These are phyloP conservation scores for Plebejus argus DNA, from an alignment of 2,888 invertebrate genomes.

Conservation along the genomic window DNA sequence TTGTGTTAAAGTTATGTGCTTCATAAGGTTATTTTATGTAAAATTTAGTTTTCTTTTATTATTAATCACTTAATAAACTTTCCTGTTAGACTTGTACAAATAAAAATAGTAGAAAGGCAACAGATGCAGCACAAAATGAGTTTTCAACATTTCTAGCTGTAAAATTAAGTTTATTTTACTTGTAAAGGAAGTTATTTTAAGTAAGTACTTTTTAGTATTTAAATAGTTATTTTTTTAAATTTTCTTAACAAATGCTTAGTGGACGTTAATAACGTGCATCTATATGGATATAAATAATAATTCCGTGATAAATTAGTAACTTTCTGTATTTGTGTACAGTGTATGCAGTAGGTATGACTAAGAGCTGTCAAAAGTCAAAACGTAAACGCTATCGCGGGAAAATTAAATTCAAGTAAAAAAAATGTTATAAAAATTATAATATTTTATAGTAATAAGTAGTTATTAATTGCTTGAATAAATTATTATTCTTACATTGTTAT, in stretches of 20 bases:
- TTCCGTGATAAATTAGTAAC: background rate
- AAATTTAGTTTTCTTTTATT: background rate
- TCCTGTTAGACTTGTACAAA: background rate
- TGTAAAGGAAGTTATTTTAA: background rate
- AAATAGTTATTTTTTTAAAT: background rate
- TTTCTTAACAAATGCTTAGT: background rate
- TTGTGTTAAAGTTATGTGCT: conserved; percentile 57
- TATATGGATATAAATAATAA: background rate
- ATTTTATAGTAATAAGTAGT: no score
- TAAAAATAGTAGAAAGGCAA: background rate
- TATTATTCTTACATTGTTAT: no score
- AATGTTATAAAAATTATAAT: no score
- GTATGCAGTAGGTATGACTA: no score
- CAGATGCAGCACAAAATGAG: background rate
- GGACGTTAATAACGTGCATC: background rate
- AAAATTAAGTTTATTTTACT: background rate
- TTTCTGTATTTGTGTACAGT: background rate
- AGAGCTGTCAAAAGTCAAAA: conserved; percentile 40
- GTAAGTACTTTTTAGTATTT: background rate
- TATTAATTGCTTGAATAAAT: no score
- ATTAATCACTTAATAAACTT: background rate
- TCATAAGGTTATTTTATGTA: conserved; percentile 58
- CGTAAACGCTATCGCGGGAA: conserved; percentile 53
- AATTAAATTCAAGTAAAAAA: conserved; percentile 45
- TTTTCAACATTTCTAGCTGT: background rate